Evolutionary conservation across 1,140 invertebrate genomes (phyloP).

Genomic region (Ceratoteleas bidentatus): DNA sequence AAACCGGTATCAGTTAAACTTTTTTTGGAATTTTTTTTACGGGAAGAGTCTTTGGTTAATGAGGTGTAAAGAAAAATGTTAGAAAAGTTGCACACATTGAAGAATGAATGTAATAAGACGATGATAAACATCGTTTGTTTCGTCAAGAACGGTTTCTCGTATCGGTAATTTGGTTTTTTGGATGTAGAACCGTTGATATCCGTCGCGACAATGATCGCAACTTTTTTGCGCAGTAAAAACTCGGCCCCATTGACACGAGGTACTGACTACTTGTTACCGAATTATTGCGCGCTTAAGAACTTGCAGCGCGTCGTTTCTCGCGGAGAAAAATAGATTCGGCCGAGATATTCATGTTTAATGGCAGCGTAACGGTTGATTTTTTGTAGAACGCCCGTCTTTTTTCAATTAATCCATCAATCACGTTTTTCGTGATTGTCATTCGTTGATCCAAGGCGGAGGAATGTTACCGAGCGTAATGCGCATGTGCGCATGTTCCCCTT

Average conservation of each 20-base stretch:
- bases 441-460: not conserved
- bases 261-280: constrained; percentile 27
- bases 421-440: constrained; percentile 36
- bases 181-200: too few species aligned
- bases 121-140: too few species aligned
- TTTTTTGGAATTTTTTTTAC: too few species aligned
- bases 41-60: too few species aligned
- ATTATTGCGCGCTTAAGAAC: constrained; percentile 23
- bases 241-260: constrained; percentile 42
- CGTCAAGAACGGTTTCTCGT: too few species aligned
- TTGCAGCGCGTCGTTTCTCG: constrained; percentile 30
- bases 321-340: constrained; percentile 26
- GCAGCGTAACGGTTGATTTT: constrained; percentile 42
- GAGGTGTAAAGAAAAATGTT: too few species aligned
- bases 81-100: too few species aligned
- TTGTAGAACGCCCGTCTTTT: constrained; percentile 17
- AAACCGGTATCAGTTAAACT: too few species aligned
- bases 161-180: too few species aligned
- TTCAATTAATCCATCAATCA: constrained; percentile 53
- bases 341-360: constrained; percentile 42
- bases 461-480: too few species aligned
- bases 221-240: constrained; percentile 26
- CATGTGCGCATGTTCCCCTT: not conserved
- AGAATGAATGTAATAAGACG: too few species aligned
- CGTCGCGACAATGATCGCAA: not conserved